Evolutionary conservation across 2,797 vertebrate genomes (phyloP), one percentile per base, ranked within the genome.

Genomic region (Euthynnus affinis): DNA sequence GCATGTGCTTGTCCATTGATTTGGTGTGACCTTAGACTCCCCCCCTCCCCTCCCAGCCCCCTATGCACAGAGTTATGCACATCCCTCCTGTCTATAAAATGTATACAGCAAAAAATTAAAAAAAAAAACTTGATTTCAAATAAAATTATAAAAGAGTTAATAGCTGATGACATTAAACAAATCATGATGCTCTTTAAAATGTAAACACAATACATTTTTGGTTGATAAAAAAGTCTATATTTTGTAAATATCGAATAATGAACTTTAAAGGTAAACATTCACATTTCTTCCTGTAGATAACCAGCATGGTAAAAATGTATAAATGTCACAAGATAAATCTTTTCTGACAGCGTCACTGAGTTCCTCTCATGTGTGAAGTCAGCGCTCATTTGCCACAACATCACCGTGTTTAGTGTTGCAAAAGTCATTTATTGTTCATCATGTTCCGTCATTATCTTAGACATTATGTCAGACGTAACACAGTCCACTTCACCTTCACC

Each of bases 1-100:
- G 92, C 93, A 93, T 91, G 91, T 90, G 87, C 78, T 88, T 89
- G 80, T 75, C 57, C 17, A 32, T 83, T 67, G 27, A 68, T 80
- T 76, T 88, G 62, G 18, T 81, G 76, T 89, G 80, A 78, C 32
- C 51, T 74, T 75, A 74, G 71, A 78, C 56, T 60, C 48, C 32
- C n/a, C 14, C 9, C 6, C 13, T 1, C 9, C 29, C 5, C 27
- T 5, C 2, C 27, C 18, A 3, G 7, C 27, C 7, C 34, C 15
- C 37, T 8, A 52, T 25, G 1, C 20, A 55, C 60, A 46, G 23
- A 48, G 34, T 20, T 20, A 59, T 37, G 20, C 25, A 71, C n/a
- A 53, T 61, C 4, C 9, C 23, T 17, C 49, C 37, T 55, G 1
- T 34, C 34, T 53, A 64, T 13, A 18, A 10, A 34, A 55, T 42